These are phyloP conservation scores for Pseudoatta argentina DNA, from an alignment of 1,140 invertebrate species.

Conservation along the genomic window DNA sequence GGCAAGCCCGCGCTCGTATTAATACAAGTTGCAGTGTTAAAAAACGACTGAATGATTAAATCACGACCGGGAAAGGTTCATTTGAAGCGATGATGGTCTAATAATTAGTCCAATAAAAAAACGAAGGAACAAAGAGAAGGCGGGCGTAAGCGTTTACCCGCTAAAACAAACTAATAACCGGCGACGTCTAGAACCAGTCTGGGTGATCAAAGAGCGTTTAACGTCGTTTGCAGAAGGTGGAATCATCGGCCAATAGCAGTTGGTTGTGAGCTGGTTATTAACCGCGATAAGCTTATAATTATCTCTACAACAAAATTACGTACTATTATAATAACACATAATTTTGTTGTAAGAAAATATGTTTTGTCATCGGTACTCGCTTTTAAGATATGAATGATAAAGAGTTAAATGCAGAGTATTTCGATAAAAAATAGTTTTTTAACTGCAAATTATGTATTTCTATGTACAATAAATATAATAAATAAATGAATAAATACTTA, in stretches of 20 bases:
- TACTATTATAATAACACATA: slow-evolving; percentile 50
- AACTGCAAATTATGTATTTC: not conserved
- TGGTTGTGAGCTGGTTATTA: slow-evolving; percentile 18
- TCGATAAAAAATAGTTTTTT: not conserved
- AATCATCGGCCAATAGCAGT: slow-evolving; percentile 49
- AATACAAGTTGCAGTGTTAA: slow-evolving; percentile 37
- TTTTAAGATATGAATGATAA: slow-evolving; percentile 25
- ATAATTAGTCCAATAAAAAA: slow-evolving; percentile 68
- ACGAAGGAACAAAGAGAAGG: not conserved
- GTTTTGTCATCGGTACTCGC: slow-evolving; percentile 7
- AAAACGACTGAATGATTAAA: slow-evolving; percentile 68
- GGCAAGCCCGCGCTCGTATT: not conserved
- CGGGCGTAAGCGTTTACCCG: slow-evolving; percentile 40
- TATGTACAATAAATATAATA: too few species aligned
- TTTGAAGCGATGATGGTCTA: slow-evolving; percentile 68
- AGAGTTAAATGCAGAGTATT: slow-evolving; percentile 14
- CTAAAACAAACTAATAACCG: slow-evolving; percentile 53
- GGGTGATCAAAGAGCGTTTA: slow-evolving; percentile 66
- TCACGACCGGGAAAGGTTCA: slow-evolving; percentile 49
- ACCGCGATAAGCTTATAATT: slow-evolving; percentile 70
- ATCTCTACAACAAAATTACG: slow-evolving; percentile 33
- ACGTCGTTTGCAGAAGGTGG: slow-evolving; percentile 51
- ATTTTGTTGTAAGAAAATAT: slow-evolving; percentile 60
- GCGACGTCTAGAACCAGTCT: slow-evolving; percentile 39
- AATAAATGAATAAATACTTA: too few species aligned